Conservation (phyloP, 2,113 vertebrate species). For the Xyrauchen texanus region DNA sequence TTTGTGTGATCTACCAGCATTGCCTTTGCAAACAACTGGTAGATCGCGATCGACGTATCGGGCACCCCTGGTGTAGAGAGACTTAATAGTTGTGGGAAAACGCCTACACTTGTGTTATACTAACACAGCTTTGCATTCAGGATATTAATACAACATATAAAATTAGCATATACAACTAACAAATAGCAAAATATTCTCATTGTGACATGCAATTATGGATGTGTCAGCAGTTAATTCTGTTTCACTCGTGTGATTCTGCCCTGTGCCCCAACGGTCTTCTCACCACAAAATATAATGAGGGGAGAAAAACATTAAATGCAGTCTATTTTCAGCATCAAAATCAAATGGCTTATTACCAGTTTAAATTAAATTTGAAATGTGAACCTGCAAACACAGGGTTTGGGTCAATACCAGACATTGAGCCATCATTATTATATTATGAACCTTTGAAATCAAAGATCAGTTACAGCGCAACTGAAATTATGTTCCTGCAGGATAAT, state of each 20-base stretch:
- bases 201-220: not conserved
- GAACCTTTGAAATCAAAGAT: slow-evolving; percentile 31
- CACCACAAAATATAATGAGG: not conserved
- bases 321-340: not conserved
- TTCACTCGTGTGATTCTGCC: not conserved
- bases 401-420: slow-evolving; percentile 14
- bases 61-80: too few species aligned
- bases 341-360: slow-evolving; percentile 13
- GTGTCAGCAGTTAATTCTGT: not conserved
- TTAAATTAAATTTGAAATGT: slow-evolving; percentile 22
- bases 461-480: slow-evolving; percentile 20
- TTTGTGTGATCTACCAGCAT: too few species aligned
- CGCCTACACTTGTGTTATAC: too few species aligned
- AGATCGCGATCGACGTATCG: too few species aligned
- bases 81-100: too few species aligned
- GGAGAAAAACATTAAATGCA: not conserved
- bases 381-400: not conserved
- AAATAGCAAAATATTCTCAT: not conserved
- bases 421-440: slow-evolving; percentile 26
- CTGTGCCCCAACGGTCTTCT: not conserved
- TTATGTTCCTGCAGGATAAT: slow-evolving; percentile 21
- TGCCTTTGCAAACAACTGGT: too few species aligned
- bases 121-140: not conserved
- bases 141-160: too few species aligned
- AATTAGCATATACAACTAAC: not conserved